Percentiles rank a stretch among this genome's conserved stretches.
Conservation (phyloP, 2,888 invertebrate species). For the Allygus modestus region DNA sequence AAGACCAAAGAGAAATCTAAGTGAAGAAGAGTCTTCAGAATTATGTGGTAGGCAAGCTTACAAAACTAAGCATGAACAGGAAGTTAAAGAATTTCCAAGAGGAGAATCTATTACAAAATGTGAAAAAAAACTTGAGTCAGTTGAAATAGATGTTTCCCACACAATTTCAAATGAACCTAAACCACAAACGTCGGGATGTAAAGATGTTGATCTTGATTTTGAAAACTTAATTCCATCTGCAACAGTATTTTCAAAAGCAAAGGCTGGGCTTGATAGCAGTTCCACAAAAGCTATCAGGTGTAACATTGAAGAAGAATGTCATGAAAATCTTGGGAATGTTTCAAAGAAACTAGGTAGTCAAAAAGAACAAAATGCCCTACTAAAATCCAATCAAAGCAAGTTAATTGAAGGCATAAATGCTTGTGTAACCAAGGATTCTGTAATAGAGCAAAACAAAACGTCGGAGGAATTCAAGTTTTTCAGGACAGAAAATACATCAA, state of each 20-base stretch:
- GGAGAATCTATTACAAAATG: neutral
- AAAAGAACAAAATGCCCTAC: neutral
- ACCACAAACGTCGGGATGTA: neutral
- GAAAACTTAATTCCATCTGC: slow-evolving; percentile 25
- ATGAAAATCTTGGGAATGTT: neutral
- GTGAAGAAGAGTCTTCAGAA: too few species aligned
- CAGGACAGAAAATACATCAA: neutral
- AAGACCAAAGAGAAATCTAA: too few species aligned
- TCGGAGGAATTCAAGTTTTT: too few species aligned
- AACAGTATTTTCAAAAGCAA: neutral
- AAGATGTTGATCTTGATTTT: neutral
- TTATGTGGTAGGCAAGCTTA: too few species aligned
- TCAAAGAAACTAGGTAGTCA: neutral
- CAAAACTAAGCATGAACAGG: too few species aligned
- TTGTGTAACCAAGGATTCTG: too few species aligned
- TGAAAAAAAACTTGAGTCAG: neutral
- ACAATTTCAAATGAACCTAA: neutral
- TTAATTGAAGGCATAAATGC: too few species aligned
- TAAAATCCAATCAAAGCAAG: neutral
- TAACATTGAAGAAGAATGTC: neutral
- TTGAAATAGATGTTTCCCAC: neutral
- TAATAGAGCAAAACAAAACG: too few species aligned
- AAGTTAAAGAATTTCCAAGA: too few species aligned
- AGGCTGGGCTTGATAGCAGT: neutral
- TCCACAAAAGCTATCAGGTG: neutral